Base-by-base conservation (phyloP, 2,888 invertebrate genomes). In the Phalangium opilio region DNA sequence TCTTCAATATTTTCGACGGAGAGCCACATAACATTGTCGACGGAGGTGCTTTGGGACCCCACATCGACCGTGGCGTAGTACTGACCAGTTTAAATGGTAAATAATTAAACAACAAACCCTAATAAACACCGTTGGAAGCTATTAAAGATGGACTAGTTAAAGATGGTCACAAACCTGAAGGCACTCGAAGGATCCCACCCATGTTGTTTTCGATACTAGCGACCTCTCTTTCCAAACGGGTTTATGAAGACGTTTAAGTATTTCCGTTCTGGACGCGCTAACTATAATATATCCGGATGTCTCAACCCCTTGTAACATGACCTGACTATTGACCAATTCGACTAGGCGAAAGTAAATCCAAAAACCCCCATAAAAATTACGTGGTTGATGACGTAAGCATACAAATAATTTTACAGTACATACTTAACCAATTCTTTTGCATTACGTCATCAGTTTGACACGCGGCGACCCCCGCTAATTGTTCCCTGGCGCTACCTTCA, bases 51-150 rank as follows among this genome's bases (percentile, higher is more conserved):
- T 11, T 59, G 50, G 14, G 49, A 51, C 15, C 60, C 59, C 3
- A 84, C 85, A 64, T 83, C 83, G 42, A 96, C 91, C 8, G 98
- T 98, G 11, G 96, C 96, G 71, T 96, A 98, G 71, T 98, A 98
- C 70, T 71, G n/a, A 58, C 35, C 8, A 41, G 4, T 8, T 45
- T 38, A 38, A n/a, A 35, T 15, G 38, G 2, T 18, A 11, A 34
- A 20, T 3, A 39, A 39, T 15, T 17, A n/a, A 32, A 21, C 1
- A n/a, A n/a, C n/a, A n/a, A n/a, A n/a, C n/a, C n/a, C n/a, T n/a
- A n/a, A n/a, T n/a, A n/a, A n/a, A n/a, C n/a, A n/a, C n/a, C n/a
- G n/a, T n/a, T n/a, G n/a, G n/a, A n/a, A n/a, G n/a, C n/a, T n/a
- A n/a, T n/a, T n/a, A n/a, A n/a, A n/a, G n/a, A n/a, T n/a, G n/a